phyloP scores from a whole-genome alignment of 2,113 vertebrate species.

The Lutjanus erythropterus region DNA sequence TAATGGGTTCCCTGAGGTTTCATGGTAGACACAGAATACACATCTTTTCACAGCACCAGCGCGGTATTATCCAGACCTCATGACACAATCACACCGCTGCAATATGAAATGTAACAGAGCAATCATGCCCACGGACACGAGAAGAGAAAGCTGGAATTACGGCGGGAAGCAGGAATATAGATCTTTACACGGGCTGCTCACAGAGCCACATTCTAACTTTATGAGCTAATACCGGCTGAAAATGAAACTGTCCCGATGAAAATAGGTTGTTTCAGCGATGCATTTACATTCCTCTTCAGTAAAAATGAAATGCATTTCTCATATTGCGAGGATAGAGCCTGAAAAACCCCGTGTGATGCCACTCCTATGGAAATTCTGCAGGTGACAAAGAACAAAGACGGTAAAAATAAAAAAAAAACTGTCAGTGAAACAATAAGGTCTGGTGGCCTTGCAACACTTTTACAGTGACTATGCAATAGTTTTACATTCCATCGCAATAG shows the following conservation, averaged over 20 bases:
- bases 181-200: slow-evolving; percentile 15
- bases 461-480: neutral
- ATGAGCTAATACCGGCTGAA: slow-evolving; percentile 26
- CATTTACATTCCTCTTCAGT: neutral
- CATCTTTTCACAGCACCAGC: slow-evolving; percentile 31
- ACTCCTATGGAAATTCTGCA: neutral
- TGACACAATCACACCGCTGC: slow-evolving; percentile 42
- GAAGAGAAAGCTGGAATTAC: slow-evolving; percentile 38
- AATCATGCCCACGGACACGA: slow-evolving; percentile 35
- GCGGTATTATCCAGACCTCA: slow-evolving; percentile 23
- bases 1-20: slow-evolving; percentile 52
- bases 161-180: slow-evolving; percentile 7
- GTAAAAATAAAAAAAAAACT: neutral
- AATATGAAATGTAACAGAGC: slow-evolving; percentile 42
- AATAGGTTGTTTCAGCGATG: slow-evolving; percentile 23
- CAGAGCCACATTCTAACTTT: neutral
- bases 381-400: neutral
- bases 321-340: neutral
- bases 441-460: slow-evolving; percentile 7
- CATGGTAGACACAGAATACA: slow-evolving; percentile 39
- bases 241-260: slow-evolving; percentile 31
- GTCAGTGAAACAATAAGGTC: neutral
- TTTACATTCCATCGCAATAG: neutral
- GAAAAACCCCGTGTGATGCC: neutral
- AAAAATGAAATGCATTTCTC: slow-evolving; percentile 19